Evolutionary conservation across 2,888 invertebrate species (phyloP), one percentile per base, ranked within the genome.

Genomic region (Autographa gamma): DNA sequence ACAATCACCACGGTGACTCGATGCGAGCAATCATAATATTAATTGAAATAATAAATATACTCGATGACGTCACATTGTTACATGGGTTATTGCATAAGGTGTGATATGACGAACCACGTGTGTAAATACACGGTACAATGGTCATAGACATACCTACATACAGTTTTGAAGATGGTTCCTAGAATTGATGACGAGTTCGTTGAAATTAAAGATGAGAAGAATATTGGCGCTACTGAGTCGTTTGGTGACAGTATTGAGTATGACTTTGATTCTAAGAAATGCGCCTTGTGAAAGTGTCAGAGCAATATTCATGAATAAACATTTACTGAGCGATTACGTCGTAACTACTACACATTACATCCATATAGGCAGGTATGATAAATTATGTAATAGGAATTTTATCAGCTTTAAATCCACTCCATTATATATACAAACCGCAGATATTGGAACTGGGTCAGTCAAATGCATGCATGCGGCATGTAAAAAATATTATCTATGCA

Each of bases 1-100:
- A 11, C 54, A 56, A 56, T 56, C 54, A 19, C 11, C 54, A 25
- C 54, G 54, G 25, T 56, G 54, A 56, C 54, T 56, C 54, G 11
- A 7, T 19, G 11, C 11, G 13, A 19, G 54, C 13, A 56, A 56
- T 25, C 19, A 56, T 18, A 18, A 56, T 25, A 11, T 54, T 25
- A 56, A 19, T 56, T 56, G 19, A 13, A 56, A 56, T 18, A 54
- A 54, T 54, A 54, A 54, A 54, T 54, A 0, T 18, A 19, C 13
- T 13, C 9, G 11, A 6, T 56, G 19, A 56, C 54, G 54, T 56
- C 54, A 56, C 19, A 25, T 18, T 25, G 48, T 56, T 25, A 56
- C 25, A 25, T 14, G 13, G 25, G 9, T 25, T 11, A 48, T 56
- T 56, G 19, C 54, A 25, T 56, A 56, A 56, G 11, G 8, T 56